A percentile compares a stretch with the other conserved stretches of the same genome.
These are phyloP conservation scores for Drosophila insularis DNA, from an alignment of 1,140 invertebrate species.

Conservation along the genomic window DNA sequence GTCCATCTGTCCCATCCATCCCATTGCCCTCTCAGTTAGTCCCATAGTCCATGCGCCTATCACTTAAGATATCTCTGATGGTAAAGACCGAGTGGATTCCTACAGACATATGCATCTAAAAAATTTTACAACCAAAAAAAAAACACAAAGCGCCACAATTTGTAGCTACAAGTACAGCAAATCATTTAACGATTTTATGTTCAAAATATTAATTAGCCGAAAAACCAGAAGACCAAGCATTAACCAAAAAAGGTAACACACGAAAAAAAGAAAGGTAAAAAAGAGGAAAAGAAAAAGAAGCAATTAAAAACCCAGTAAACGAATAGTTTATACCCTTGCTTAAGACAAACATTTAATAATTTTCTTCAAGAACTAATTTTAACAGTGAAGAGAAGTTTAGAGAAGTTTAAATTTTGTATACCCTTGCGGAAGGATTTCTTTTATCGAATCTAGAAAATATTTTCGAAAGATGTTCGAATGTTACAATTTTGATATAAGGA, in stretches of 20 bases:
- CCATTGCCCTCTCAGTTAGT: constrained; percentile 36
- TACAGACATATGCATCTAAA: not conserved
- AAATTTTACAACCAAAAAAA: not conserved
- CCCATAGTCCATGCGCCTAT: not conserved
- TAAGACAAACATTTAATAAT: not conserved
- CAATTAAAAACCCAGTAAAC: not conserved
- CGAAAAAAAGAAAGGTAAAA: constrained; percentile 24
- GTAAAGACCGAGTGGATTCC: too few species aligned
- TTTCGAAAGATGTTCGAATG: too few species aligned
- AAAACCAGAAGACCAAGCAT: constrained; percentile 29
- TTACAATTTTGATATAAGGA: too few species aligned
- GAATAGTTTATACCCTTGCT: constrained; percentile 22
- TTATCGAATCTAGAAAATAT: too few species aligned
- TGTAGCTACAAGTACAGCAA: constrained; percentile 61
- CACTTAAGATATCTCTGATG: not conserved
- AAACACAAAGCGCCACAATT: constrained; percentile 55
- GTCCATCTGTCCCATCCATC: constrained; percentile 37
- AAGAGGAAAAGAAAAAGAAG: not conserved
- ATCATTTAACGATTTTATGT: constrained; percentile 63
- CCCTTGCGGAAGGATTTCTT: too few species aligned
- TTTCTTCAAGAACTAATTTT: too few species aligned
- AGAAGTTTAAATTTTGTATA: too few species aligned
- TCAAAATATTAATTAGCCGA: constrained; percentile 74
- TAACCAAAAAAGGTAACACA: constrained; percentile 42
- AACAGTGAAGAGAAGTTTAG: too few species aligned